These are phyloP conservation scores for Luffia ferchaultella DNA, from an alignment of 2,888 invertebrate species.

Conservation along the genomic window DNA sequence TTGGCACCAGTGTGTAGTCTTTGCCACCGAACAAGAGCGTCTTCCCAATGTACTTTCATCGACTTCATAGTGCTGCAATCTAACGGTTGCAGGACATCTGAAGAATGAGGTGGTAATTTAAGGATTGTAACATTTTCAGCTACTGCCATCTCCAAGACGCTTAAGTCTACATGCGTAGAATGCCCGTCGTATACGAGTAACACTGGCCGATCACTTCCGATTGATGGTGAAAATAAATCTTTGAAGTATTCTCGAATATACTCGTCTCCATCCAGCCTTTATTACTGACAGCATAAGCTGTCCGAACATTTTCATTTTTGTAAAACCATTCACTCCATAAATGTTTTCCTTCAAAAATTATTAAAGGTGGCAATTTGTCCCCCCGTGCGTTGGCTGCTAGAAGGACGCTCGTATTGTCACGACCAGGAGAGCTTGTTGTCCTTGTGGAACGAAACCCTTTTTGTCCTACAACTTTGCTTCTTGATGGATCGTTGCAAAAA, in stretches of 20 bases:
- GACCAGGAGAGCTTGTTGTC: neutral
- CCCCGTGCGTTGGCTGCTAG: neutral
- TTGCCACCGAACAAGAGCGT: neutral
- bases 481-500: conserved; percentile 13
- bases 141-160: neutral
- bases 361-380: conserved; percentile 1
- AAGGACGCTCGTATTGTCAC: neutral
- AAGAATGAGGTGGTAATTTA: neutral
- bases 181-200: neutral
- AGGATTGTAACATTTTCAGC: neutral
- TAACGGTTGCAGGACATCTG: neutral
- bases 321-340: conserved; percentile 1
- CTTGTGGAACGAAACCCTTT: neutral
- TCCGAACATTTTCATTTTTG: neutral
- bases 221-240: neutral
- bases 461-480: conserved; percentile 1
- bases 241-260: neutral
- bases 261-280: conserved; percentile 2
- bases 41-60: neutral
- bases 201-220: neutral
- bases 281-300: conserved; percentile 1
- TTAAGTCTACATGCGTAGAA: neutral
- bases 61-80: neutral
- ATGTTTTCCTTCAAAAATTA: neutral
- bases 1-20: neutral